Percentiles rank a stretch among this genome's conserved stretches.
These are phyloP conservation scores for Alfaro cultratus DNA, from an alignment of 2,797 vertebrate genomes.

Conservation along the genomic window DNA sequence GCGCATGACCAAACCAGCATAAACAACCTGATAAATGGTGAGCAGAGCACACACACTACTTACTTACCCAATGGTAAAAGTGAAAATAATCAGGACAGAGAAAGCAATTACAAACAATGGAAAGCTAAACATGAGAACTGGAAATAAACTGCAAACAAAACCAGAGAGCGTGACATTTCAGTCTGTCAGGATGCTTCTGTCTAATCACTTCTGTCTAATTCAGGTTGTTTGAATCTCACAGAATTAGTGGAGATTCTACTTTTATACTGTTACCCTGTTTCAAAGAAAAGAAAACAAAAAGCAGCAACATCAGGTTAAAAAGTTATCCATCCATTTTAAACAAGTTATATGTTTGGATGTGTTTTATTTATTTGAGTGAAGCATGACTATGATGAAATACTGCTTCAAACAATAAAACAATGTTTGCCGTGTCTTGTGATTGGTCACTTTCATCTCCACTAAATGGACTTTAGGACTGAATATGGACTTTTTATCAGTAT, in stretches of 20 bases:
- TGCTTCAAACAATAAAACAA: background rate
- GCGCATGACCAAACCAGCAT: background rate
- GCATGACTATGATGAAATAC: background rate
- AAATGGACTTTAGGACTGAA: background rate
- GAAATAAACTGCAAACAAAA: background rate
- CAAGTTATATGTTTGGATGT: background rate
- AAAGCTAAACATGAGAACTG: background rate
- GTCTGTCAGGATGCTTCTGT: background rate
- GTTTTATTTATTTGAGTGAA: background rate
- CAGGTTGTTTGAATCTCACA: background rate
- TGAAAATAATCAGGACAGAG: background rate
- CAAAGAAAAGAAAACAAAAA: background rate
- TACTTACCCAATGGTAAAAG: background rate
- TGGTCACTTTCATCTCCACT: background rate
- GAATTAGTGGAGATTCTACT: background rate
- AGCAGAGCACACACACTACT: background rate
- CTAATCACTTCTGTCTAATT: background rate
- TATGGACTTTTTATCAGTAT: background rate
- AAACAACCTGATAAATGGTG: constrained; percentile 1
- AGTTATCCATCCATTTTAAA: background rate
- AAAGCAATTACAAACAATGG: background rate
- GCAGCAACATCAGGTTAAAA: background rate
- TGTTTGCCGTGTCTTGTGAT: background rate
- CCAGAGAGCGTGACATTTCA: background rate
- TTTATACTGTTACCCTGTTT: background rate